Conservation (phyloP, 2,888 invertebrate species). For the Globia sparganii region DNA sequence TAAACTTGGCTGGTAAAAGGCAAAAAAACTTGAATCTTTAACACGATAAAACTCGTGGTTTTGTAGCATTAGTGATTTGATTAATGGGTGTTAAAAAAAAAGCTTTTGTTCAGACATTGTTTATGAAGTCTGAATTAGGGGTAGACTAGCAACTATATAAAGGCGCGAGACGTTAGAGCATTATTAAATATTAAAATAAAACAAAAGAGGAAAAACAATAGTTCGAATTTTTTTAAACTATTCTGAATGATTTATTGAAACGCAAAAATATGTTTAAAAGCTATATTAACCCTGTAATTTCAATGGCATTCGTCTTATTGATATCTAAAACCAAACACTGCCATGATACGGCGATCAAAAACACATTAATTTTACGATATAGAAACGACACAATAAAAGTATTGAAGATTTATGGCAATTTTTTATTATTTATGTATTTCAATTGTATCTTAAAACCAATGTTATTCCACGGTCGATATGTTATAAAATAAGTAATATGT, state of each 20-base stretch:
- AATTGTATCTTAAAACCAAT: slow-evolving; percentile 51
- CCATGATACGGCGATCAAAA: slow-evolving; percentile 35
- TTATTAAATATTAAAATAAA: not conserved
- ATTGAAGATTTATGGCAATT: slow-evolving; percentile 29
- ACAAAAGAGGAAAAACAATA: too few relatives aligned
- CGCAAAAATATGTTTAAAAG: slow-evolving; percentile 1
- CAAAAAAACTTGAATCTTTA: slow-evolving; percentile 8
- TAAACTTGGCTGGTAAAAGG: slow-evolving; percentile 28
- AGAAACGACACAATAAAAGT: slow-evolving; percentile 45
- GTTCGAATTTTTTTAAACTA: not conserved
- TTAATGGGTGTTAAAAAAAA: slow-evolving; percentile 8
- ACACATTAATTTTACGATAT: slow-evolving; percentile 51
- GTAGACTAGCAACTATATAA: not conserved
- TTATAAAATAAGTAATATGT: slow-evolving; percentile 53
- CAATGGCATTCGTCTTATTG: slow-evolving; percentile 21
- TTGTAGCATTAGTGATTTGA: not conserved
- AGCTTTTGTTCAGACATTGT: slow-evolving; percentile 3
- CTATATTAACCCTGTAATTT: slow-evolving; percentile 21
- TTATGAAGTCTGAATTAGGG: not conserved
- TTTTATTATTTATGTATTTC: slow-evolving; percentile 39
- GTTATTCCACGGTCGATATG: slow-evolving; percentile 56
- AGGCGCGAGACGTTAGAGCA: not conserved
- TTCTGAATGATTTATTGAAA: not conserved
- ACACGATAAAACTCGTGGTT: slow-evolving; percentile 19
- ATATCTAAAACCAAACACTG: slow-evolving; percentile 38